Base-by-base conservation (phyloP, 2,797 vertebrate species). In the Eurystomus glaucurus region DNA sequence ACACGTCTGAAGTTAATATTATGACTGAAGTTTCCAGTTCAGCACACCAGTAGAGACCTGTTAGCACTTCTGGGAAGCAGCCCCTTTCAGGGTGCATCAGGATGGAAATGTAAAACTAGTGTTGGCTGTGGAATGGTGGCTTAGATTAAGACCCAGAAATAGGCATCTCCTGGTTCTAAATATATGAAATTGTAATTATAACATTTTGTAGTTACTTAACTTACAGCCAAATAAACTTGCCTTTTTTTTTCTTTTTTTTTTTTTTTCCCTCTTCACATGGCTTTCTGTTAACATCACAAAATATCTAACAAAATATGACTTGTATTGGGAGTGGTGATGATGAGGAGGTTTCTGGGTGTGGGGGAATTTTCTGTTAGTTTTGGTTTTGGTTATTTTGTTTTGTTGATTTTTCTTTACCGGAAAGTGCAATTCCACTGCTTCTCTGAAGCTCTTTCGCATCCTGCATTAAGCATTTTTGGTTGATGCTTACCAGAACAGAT, bases 401-500 rank as follows among this genome's bases (percentile, higher is more conserved):
- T 51, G 25, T 15, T 26, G 7, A 12, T 9, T 28, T 35, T 55
- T 78, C 65, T 84, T 61, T 41, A n/a, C 20, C 61, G 48, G 65
- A 46, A 80, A 62, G 33, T 83, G 8, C n/a, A 64, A 0, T 87
- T 78, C 20, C 37, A 25, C 29, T 69, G 8, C 76, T 92, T 61
- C 46, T 91, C n/a, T 88, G 64, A 64, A 77, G 20, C 41, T 87
- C 28, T 70, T 82, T 80, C 80, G 60, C 21, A 75, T 62, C 39
- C 35, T 71, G 22, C 8, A 1, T 93, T 50, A 87, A 78, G 58
- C 25, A 31, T 62, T 93, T 91, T 89, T 88, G 43, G 61, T 88
- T 96, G 83, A 84, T 87, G 21, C 60, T 92, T 94, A 41, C 43
- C 84, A 93, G 88, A 93, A 65, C 20, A 76, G 61, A 52, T 69